phyloP scores from a whole-genome alignment of 1,140 invertebrate genomes.

The Pararge aegeria region DNA sequence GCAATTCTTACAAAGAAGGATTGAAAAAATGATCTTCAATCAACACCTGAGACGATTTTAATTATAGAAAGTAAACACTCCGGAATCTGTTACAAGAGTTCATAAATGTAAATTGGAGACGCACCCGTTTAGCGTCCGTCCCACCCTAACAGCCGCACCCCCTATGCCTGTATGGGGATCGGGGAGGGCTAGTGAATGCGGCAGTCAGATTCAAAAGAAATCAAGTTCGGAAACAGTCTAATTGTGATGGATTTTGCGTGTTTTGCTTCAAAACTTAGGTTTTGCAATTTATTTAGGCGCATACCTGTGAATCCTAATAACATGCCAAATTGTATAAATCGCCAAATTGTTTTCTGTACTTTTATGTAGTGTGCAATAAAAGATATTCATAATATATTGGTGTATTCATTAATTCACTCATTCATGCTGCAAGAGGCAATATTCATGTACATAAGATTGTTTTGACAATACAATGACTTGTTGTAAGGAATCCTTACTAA shows the following conservation, averaged over 20 bases:
- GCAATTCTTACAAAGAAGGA: too few relatives aligned
- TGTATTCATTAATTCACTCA: too few relatives aligned
- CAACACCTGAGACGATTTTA: constrained; percentile 62
- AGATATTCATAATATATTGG: too few relatives aligned
- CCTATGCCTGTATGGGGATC: constrained; percentile 2
- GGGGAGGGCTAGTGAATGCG: background rate
- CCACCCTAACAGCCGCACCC: background rate
- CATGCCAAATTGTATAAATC: too few relatives aligned
- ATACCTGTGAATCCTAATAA: too few relatives aligned
- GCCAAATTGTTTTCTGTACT: too few relatives aligned
- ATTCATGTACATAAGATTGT: too few relatives aligned
- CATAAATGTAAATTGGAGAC: constrained; percentile 77
- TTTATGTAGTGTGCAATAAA: too few relatives aligned
- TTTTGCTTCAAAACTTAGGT: background rate
- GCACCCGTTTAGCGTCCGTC: constrained; percentile 46
- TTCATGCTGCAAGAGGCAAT: too few relatives aligned
- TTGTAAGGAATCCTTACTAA: too few relatives aligned
- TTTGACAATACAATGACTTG: too few relatives aligned
- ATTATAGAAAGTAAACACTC: constrained; percentile 75
- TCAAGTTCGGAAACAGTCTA: constrained; percentile 4
- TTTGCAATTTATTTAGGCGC: background rate
- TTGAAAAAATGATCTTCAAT: too few relatives aligned
- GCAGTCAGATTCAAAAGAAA: constrained; percentile 7
- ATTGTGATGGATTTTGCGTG: constrained; percentile 7
- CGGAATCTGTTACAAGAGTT: constrained; percentile 71